phyloP scores from a whole-genome alignment of 1,140 invertebrate genomes.

The Carposina sasakii region DNA sequence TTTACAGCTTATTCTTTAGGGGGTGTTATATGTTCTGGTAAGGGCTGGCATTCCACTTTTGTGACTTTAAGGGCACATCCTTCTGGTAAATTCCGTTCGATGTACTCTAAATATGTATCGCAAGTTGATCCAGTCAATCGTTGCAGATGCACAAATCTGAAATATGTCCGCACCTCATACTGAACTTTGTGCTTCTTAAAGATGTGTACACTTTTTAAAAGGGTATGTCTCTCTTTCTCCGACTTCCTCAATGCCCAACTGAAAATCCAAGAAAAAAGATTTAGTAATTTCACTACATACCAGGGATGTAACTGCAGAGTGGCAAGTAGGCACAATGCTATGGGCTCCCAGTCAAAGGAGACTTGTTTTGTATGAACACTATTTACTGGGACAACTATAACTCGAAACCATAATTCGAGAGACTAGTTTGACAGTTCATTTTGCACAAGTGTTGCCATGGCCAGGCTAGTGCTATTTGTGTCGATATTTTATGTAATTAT shows the following conservation, averaged over 20 bases:
- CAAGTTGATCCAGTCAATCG: slow-evolving; percentile 95
- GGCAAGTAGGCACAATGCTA: no score
- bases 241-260: slow-evolving; percentile 83
- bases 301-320: no score
- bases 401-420: no score
- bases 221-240: slow-evolving; percentile 81
- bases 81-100: slow-evolving; percentile 97
- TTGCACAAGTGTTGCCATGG: no score
- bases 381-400: no score
- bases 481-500: no score
- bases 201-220: slow-evolving; percentile 92
- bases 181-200: slow-evolving; percentile 96
- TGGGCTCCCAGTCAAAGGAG: no score
- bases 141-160: slow-evolving; percentile 86
- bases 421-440: no score
- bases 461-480: no score
- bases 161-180: slow-evolving; percentile 97
- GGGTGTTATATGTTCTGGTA: slow-evolving; percentile 73
- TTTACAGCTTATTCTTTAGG: slow-evolving; percentile 33
- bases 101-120: slow-evolving; percentile 96
- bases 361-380: no score
- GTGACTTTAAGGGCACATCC: slow-evolving; percentile 96
- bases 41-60: slow-evolving; percentile 79
- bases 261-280: slow-evolving; percentile 41
- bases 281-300: slow-evolving; percentile 1